A percentile compares a stretch with the other conserved stretches of the same genome.
phyloP scores from a whole-genome alignment of 2,888 invertebrate genomes.

The Drosophila kuntzei region DNA sequence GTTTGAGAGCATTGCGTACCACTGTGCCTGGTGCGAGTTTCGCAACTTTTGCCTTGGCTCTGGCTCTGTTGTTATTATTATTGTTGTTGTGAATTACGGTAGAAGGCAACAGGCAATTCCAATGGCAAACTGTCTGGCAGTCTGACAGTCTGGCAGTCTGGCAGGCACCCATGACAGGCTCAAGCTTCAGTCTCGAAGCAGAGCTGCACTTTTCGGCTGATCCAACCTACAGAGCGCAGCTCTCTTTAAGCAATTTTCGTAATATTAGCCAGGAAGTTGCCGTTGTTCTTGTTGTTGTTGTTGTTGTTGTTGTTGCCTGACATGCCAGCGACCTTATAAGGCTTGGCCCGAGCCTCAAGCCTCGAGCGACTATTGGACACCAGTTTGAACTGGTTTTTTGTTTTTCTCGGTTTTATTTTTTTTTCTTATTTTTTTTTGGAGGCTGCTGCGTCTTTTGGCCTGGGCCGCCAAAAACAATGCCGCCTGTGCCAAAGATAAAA shows the following conservation, averaged over 20 bases:
- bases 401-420: slow-evolving; percentile 14
- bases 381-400: slow-evolving; percentile 55
- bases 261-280: slow-evolving; percentile 79
- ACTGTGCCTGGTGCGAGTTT: slow-evolving; percentile 62
- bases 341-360: slow-evolving; percentile 50
- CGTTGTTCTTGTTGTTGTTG: slow-evolving; percentile 18
- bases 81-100: slow-evolving; percentile 77
- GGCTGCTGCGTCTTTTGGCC: slow-evolving; percentile 47
- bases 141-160: slow-evolving; percentile 34
- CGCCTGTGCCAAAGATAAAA: slow-evolving; percentile 79
- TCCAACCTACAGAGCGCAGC: slow-evolving; percentile 54
- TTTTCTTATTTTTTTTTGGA: slow-evolving; percentile 25
- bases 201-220: slow-evolving; percentile 63
- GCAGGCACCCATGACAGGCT: slow-evolving; percentile 50
- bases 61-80: slow-evolving; percentile 42
- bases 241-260: slow-evolving; percentile 77
- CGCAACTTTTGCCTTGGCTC: slow-evolving; percentile 66
- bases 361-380: slow-evolving; percentile 41
- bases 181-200: slow-evolving; percentile 23
- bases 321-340: slow-evolving; percentile 77
- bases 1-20: not conserved
- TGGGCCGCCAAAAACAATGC: slow-evolving; percentile 71
- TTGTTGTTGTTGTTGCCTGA: slow-evolving; percentile 48
- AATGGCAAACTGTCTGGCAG: slow-evolving; percentile 41
- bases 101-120: slow-evolving; percentile 70